Base-by-base conservation (phyloP, 2,888 invertebrate species). In the Ectemnius cavifrons region DNA sequence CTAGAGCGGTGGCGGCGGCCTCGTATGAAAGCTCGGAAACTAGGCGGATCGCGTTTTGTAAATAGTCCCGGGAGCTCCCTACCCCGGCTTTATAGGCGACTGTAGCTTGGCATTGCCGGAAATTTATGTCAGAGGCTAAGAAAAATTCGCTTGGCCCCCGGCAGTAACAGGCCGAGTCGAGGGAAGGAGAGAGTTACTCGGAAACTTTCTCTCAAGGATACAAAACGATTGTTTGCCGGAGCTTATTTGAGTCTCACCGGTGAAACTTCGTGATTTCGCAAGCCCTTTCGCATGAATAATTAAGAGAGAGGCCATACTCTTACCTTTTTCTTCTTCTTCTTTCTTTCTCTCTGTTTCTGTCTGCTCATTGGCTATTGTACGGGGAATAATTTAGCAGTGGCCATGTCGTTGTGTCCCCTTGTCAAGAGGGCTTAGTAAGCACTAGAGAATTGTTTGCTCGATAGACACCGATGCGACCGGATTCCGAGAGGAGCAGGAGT, bases 391-490 rank as follows among this genome's bases (percentile, higher is more conserved):
- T 37, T 6, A 37, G 37, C 11, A 37, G 37, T 1, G 37, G 37
- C 8, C 6, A 37, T 37, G 37, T 11, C 37, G 37, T 1, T 6
- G 1, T 6, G 8, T 37, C 37, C 8, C 37, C 37, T 37, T 8
- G 37, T 37, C 8, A 37, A 1, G 37, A 37, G 37, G 11, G 37
- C 8, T 37, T 37, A 11, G 37, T 37, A 37, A 11, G 37, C 37
- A 37, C 37, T 11, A 37, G 37, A 37, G 37, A 37, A 37, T 37
- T 37, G 37, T 37, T 37, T 37, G 37, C 37, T 37, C 37, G 37
- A 37, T 81, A 91, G 91, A 91, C 91, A 63, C 91, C 90, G n/a
- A 91, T 91, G 90, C 87, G 91, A 72, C 83, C 88, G 28, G 91
- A 90, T 57, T 86, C 90, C 46, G 90, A 89, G 66, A 86, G 90